phyloP scores from a whole-genome alignment of 2,113 vertebrate genomes.

The Rynchops niger region DNA sequence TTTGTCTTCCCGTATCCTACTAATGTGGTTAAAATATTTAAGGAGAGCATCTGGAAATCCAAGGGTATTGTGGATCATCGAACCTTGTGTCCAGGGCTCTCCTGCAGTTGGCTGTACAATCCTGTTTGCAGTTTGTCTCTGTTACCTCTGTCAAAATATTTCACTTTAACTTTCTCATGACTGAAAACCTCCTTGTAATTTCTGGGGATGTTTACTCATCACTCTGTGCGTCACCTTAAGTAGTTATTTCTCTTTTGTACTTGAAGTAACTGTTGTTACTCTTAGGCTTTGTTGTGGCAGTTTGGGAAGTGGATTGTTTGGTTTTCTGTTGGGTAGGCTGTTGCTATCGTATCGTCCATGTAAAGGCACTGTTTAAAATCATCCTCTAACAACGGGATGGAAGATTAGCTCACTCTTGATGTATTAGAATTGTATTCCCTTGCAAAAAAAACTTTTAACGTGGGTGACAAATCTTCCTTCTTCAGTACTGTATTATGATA shows the following conservation, averaged over 20 bases:
- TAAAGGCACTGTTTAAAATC: not conserved
- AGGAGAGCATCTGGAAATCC: not conserved
- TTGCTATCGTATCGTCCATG: rapidly evolving
- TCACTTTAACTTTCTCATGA: not conserved
- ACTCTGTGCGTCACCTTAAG: not conserved
- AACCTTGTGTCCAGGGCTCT: not conserved
- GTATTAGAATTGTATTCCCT: not conserved
- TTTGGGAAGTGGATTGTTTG: not conserved
- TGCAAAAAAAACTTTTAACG: not conserved
- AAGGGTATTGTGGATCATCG: not conserved
- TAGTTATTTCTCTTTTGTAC: not conserved
- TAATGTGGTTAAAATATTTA: not conserved
- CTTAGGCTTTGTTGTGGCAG: not conserved
- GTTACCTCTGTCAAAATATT: not conserved
- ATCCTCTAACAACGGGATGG: not conserved
- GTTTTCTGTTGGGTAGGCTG: not conserved
- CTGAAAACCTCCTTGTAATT: not conserved
- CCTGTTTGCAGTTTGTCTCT: not conserved
- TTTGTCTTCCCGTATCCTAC: not conserved
- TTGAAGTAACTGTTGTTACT: not conserved
- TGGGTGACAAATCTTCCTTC: not conserved
- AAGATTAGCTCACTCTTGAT: not conserved
- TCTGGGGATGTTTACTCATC: not conserved
- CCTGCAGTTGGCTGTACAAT: not conserved
- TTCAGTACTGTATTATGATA: not conserved